Base-by-base conservation (phyloP, 2,113 vertebrate genomes). In the Coptodon bakossiorum region DNA sequence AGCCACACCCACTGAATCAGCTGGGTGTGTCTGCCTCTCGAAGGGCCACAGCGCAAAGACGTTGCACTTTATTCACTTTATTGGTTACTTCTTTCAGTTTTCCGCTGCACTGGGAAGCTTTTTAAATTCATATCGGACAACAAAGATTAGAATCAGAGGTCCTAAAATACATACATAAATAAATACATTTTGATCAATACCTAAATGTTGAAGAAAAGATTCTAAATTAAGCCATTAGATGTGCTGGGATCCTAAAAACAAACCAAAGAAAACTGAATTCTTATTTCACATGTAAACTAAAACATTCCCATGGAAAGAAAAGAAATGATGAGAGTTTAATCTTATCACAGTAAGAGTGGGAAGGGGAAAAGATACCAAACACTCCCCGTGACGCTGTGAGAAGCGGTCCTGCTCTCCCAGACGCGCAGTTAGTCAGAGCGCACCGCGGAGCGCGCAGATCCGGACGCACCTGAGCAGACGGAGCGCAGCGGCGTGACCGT, bases 401-500 rank as follows among this genome's bases (percentile, higher is more conserved):
- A 52, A 61, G 84, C 89, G 5, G 17, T 29, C 52, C 61, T 48
- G 83, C 34, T 52, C 66, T 78, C 59, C 38, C 84, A 71, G 43
- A 91, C 68, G 66, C 87, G 13, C 88, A 76, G 56, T 86, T 87
- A 63, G 80, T 54, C 63, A 9, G 86, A 90, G 80, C 48, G 92
- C 93, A 80, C 34, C 56, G 89, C 86, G 81, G 81, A 80, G 87
- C 88, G 88, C 90, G 89, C 91, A 82, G 89, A 90, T 85, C 56
- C 54, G 56, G 56, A 86, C 92, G 88, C 92, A 92, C 88, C 88
- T 93, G 89, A 66, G 22, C 80, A 54, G 59, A 14, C 38, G 3
- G 80, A 54, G 81, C 81, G 4, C 53, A 80, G 82, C 85, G 34
- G 40, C 6, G 63, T 4, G 86, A 63, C 82, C 53, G 50, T 3